Conservation (phyloP, 2,888 invertebrate species). For the Aleiodes alternator region DNA sequence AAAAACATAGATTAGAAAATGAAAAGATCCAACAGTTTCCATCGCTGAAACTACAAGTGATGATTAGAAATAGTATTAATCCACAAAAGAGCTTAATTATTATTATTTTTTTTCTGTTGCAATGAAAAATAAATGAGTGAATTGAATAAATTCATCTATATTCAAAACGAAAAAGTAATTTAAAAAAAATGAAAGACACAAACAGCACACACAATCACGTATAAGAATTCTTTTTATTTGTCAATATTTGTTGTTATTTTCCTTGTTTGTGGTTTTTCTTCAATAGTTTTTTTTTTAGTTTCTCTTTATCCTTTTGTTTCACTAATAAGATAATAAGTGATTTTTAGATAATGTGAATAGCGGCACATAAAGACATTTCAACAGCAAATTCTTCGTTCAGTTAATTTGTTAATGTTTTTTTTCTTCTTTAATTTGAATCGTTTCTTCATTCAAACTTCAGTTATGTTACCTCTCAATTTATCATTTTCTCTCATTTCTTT, state of each 20-base stretch:
- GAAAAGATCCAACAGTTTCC: neutral
- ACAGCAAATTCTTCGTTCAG: constrained; percentile 46
- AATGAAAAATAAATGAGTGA: constrained; percentile 13
- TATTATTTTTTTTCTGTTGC: too few relatives aligned
- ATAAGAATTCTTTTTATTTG: constrained; percentile 62
- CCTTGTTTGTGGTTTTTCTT: too few relatives aligned
- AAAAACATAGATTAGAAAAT: neutral
- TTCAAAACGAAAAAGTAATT: constrained; percentile 23
- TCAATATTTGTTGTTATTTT: constrained; percentile 41
- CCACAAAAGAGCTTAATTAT: neutral
- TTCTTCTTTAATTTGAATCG: constrained; percentile 27
- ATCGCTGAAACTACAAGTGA: constrained; percentile 10
- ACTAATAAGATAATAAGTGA: constrained; percentile 62
- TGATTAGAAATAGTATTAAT: constrained; percentile 9
- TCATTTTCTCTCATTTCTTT: neutral
- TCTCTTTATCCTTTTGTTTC: constrained; percentile 21
- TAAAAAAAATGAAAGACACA: constrained; percentile 42
- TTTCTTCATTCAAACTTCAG: constrained; percentile 1
- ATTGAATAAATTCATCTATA: neutral
- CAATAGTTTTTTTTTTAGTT: constrained; percentile 42
- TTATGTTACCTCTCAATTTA: neutral
- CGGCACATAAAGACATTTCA: constrained; percentile 56
- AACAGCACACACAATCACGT: constrained; percentile 62
- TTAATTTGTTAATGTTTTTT: constrained; percentile 14
- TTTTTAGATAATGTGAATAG: constrained; percentile 59